Conservation (phyloP, 2,888 invertebrate genomes). For the Lasioglossum figueresi region DNA sequence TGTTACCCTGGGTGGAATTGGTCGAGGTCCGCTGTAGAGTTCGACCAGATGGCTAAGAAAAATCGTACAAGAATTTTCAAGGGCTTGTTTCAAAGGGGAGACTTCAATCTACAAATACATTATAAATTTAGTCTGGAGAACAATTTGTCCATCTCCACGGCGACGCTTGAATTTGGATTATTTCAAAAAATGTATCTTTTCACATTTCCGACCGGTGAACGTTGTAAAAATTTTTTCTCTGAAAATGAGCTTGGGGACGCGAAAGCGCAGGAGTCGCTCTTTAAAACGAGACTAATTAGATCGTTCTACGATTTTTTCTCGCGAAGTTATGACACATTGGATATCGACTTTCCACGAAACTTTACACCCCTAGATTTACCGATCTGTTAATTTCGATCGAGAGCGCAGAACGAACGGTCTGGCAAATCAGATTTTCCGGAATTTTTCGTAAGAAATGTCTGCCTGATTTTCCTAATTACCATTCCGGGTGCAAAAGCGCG, state of each 20-base stretch:
- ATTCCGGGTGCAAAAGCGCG: not conserved
- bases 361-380: not conserved
- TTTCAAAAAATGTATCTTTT: rapidly evolving
- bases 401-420: not conserved
- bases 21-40: not conserved
- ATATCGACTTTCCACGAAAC: not conserved
- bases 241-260: rapidly evolving
- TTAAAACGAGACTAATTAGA: not conserved
- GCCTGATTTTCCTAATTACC: not conserved
- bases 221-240: not conserved
- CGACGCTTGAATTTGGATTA: not conserved
- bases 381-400: not conserved
- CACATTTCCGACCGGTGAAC: rapidly evolving
- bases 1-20: not conserved
- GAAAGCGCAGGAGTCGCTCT: not conserved
- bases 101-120: not conserved
- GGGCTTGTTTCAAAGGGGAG: not conserved
- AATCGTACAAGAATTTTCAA: not conserved
- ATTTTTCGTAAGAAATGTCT: not conserved
- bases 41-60: not conserved
- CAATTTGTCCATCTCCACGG: not conserved
- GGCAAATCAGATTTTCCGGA: not conserved
- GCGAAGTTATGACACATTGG: not conserved
- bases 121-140: no score
- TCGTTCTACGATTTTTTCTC: not conserved